Evolutionary conservation across 2,113 vertebrate species (phyloP).

Genomic region (Salminus brasiliensis): DNA sequence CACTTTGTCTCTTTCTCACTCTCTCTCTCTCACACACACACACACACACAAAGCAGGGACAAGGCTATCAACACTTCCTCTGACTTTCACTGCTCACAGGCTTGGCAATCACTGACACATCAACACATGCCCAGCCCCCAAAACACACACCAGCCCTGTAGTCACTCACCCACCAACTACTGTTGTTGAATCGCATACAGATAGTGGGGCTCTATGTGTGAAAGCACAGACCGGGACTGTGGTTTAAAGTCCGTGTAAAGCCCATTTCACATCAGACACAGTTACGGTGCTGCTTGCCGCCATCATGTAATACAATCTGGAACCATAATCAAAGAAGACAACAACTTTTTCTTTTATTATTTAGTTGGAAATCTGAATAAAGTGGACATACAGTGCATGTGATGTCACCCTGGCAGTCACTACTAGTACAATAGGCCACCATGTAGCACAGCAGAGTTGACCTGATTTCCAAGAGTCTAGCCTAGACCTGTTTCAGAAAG

Average conservation of each 20-base stretch:
- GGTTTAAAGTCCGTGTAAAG: not conserved
- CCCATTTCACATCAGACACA: too few species aligned
- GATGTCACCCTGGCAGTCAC: too few species aligned
- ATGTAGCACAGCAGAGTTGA: not conserved
- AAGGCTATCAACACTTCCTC: not conserved
- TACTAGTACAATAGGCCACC: not conserved
- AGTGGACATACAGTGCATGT: too few species aligned
- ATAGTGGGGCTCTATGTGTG: not conserved
- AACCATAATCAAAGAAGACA: too few species aligned
- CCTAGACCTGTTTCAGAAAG: too few species aligned
- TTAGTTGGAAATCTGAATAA: too few species aligned
- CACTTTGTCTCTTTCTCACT: too few species aligned
- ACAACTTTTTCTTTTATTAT: too few species aligned
- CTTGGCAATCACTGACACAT: slow-evolving; percentile 9
- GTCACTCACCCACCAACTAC: not conserved
- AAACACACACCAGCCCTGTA: slow-evolving; percentile 10
- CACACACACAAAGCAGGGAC: slow-evolving; percentile 19
- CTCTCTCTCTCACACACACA: slow-evolving; percentile 33
- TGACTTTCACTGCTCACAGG: slow-evolving; percentile 10
- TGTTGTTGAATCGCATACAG: not conserved
- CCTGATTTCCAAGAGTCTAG: too few species aligned
- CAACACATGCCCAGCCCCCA: not conserved
- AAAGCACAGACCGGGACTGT: not conserved
- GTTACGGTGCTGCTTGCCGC: too few species aligned
- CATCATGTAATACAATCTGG: too few species aligned